A percentile compares a stretch with the other conserved stretches of the same genome.
These are phyloP conservation scores for Lochmaea crataegi DNA, from an alignment of 2,888 invertebrate genomes.

Conservation along the genomic window DNA sequence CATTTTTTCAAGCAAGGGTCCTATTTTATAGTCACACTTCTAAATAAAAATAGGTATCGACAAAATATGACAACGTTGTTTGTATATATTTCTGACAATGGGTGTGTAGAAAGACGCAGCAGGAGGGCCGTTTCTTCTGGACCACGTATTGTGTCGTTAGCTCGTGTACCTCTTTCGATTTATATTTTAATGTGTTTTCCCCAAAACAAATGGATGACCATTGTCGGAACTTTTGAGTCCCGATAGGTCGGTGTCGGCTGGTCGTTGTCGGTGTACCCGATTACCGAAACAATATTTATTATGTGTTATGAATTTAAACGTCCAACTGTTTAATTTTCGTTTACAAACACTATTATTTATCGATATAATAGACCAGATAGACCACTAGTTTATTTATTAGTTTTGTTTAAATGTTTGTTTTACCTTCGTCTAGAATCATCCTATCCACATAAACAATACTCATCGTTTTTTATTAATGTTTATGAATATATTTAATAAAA, in stretches of 20 bases:
- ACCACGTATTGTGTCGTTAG: slow-evolving; percentile 63
- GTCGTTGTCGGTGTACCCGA: slow-evolving; percentile 33
- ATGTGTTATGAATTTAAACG: slow-evolving; percentile 63
- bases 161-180: slow-evolving; percentile 62
- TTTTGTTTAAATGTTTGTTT: not conserved
- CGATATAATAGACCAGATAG: slow-evolving; percentile 28
- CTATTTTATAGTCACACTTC: not conserved
- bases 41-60: not conserved
- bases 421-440: not conserved
- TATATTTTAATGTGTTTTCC: slow-evolving; percentile 66
- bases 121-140: slow-evolving; percentile 59
- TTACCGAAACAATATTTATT: slow-evolving; percentile 63
- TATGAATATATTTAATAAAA: not conserved
- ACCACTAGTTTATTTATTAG: slow-evolving; percentile 1
- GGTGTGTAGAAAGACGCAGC: slow-evolving; percentile 34
- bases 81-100: slow-evolving; percentile 8
- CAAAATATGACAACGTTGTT: slow-evolving; percentile 2
- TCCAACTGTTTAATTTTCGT: slow-evolving; percentile 60
- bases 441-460: not conserved
- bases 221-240: slow-evolving; percentile 63
- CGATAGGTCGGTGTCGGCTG: slow-evolving; percentile 32
- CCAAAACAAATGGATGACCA: slow-evolving; percentile 65
- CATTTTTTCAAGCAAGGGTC: too few species aligned
- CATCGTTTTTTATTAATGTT: not conserved
- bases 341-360: slow-evolving; percentile 61